Conservation (phyloP, 1,140 invertebrate genomes). For the Bathynomus jamesi region DNA sequence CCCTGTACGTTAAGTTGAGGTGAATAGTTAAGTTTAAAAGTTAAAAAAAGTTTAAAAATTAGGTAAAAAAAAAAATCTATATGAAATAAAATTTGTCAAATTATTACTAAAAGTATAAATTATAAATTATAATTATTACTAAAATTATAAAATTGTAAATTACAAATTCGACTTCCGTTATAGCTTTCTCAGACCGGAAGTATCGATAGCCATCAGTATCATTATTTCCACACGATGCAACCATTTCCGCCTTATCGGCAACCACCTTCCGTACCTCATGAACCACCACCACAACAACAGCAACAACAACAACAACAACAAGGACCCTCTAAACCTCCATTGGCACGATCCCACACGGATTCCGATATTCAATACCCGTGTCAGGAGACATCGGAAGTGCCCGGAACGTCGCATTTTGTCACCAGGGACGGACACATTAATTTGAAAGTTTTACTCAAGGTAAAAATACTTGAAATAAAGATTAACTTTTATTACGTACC, state of each 20-base stretch:
- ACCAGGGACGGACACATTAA: conserved; percentile 91
- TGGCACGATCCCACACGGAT: conserved; percentile 84
- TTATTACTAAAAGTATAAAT: no score
- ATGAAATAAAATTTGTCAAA: no score
- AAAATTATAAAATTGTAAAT: not conserved
- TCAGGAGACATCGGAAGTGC: conserved; percentile 66
- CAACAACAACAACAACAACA: conserved; percentile 16
- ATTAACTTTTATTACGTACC: conserved; percentile 7
- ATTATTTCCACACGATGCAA: not conserved
- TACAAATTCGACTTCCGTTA: not conserved
- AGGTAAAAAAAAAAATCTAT: no score
- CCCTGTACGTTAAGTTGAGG: no score
- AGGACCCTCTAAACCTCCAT: conserved; percentile 42
- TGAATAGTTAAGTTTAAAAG: no score
- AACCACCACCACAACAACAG: not conserved
- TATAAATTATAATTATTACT: no score
- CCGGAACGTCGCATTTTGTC: conserved; percentile 84
- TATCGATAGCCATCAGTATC: conserved; percentile 11
- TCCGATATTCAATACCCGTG: conserved; percentile 84
- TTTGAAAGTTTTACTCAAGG: conserved; percentile 79
- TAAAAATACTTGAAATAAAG: conserved; percentile 40
- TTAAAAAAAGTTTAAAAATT: no score
- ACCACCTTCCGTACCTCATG: conserved; percentile 43
- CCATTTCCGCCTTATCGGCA: not conserved
- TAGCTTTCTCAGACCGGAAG: conserved; percentile 46